Evolutionary conservation across 2,888 invertebrate genomes (phyloP).

Genomic region (Oscheius onirici): DNA sequence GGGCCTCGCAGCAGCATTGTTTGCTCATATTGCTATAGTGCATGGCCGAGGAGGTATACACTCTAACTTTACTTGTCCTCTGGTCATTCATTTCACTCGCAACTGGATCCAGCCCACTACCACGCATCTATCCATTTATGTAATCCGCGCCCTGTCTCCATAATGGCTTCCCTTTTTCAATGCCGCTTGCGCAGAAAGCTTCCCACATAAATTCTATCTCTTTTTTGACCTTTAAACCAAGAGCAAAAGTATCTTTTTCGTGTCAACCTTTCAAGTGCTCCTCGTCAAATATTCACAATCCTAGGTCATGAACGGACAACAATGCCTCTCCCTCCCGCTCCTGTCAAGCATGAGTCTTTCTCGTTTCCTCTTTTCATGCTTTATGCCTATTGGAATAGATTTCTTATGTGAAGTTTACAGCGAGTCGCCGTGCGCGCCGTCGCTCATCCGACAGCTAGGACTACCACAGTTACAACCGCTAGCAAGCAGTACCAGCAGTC

Average conservation of each 20-base stretch:
- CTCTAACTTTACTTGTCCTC: neutral
- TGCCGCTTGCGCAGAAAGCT: neutral
- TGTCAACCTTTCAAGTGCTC: neutral
- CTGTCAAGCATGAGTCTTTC: neutral
- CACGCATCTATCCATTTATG: constrained; percentile 27
- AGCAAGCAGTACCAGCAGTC: constrained; percentile 20
- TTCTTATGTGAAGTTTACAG: constrained; percentile 32
- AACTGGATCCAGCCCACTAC: neutral
- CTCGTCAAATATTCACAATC: constrained; percentile 4
- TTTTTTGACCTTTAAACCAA: neutral
- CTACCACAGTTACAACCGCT: constrained; percentile 20
- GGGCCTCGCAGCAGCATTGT: constrained; percentile 28
- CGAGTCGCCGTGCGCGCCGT: constrained; percentile 36
- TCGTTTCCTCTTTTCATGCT: neutral
- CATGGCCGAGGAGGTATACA: neutral
- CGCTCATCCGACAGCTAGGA: constrained; percentile 31
- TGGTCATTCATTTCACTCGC: neutral
- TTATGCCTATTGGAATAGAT: constrained; percentile 18
- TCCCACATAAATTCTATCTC: constrained; percentile 26
- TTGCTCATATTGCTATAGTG: constrained; percentile 35
- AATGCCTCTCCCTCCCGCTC: neutral
- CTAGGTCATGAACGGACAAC: neutral
- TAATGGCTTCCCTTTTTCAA: constrained; percentile 10
- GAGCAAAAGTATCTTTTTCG: neutral
- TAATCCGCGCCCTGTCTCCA: constrained; percentile 27